Evolutionary conservation across 2,888 invertebrate species (phyloP).

Genomic region (Spodoptera exigua): DNA sequence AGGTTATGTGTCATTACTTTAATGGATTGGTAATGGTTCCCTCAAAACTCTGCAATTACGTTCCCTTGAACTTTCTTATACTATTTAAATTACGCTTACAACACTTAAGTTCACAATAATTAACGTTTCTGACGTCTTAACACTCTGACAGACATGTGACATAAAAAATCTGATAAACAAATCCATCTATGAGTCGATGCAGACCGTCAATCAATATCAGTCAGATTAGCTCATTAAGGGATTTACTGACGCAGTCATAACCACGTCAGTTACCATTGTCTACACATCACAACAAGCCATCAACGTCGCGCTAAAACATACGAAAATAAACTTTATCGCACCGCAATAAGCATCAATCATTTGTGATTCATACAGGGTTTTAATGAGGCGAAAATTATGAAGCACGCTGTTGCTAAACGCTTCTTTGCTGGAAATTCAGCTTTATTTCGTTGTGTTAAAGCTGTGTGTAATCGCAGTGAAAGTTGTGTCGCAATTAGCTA

Average conservation of each 20-base stretch:
- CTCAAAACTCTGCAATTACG: neutral
- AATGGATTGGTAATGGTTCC: neutral
- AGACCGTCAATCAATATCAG: constrained; percentile 70
- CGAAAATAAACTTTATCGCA: constrained; percentile 62
- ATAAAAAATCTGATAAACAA: constrained; percentile 45
- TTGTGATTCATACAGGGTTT: constrained; percentile 60
- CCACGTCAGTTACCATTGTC: constrained; percentile 64
- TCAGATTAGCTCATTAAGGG: constrained; percentile 75
- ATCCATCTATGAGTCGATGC: constrained; percentile 53
- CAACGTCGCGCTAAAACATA: constrained; percentile 53
- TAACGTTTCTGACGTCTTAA: constrained; percentile 22
- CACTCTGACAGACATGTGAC: constrained; percentile 16
- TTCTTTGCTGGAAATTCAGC: constrained; percentile 10
- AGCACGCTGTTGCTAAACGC: constrained; percentile 19
- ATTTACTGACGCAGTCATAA: constrained; percentile 68
- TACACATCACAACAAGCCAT: constrained; percentile 62
- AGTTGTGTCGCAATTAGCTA: constrained; percentile 78
- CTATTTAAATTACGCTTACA: constrained; percentile 3
- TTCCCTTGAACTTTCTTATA: constrained; percentile 24
- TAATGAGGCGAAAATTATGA: constrained; percentile 72
- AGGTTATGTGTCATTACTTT: neutral
- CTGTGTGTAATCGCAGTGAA: constrained; percentile 27
- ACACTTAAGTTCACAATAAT: constrained; percentile 15
- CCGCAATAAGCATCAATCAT: constrained; percentile 60
- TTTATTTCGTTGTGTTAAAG: constrained; percentile 14